These are phyloP conservation scores for Gymnosoma rotundatum DNA, from an alignment of 2,888 invertebrate genomes.

Conservation along the genomic window DNA sequence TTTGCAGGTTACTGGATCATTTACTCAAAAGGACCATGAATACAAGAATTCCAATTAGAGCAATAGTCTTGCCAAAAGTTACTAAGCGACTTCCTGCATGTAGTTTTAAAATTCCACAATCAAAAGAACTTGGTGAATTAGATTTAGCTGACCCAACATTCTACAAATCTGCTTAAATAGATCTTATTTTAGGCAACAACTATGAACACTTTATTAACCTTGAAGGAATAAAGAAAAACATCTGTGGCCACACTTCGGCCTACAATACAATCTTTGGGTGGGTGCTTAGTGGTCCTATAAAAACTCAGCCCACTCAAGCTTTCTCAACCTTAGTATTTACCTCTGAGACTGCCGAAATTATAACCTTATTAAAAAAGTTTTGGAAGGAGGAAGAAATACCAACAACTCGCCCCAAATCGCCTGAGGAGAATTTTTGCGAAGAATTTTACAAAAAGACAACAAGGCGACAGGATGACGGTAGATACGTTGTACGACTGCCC, in stretches of 20 bases:
- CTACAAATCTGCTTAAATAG: background rate
- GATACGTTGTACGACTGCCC: background rate
- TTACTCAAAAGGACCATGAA: conserved; percentile 2
- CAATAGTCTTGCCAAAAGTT: conserved; percentile 38
- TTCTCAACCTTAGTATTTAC: background rate
- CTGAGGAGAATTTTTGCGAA: background rate
- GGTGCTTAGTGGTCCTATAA: too few relatives aligned
- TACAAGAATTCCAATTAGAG: conserved; percentile 6
- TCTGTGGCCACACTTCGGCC: background rate
- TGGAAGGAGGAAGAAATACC: background rate
- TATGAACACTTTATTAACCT: background rate
- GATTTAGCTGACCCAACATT: background rate
- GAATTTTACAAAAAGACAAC: background rate
- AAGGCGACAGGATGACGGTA: background rate
- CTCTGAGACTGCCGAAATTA: background rate
- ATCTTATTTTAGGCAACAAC: background rate
- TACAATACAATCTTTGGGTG: too few relatives aligned
- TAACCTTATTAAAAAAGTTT: background rate
- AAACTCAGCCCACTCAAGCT: background rate
- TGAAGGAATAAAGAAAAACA: background rate
- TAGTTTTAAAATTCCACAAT: conserved; percentile 2
- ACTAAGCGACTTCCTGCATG: conserved; percentile 13
- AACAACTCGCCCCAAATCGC: background rate
- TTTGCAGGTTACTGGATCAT: too few relatives aligned
- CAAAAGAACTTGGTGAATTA: background rate